These are phyloP conservation scores for Pyrrhura leucotis DNA, from an alignment of 2,797 vertebrate species.

Conservation along the genomic window DNA sequence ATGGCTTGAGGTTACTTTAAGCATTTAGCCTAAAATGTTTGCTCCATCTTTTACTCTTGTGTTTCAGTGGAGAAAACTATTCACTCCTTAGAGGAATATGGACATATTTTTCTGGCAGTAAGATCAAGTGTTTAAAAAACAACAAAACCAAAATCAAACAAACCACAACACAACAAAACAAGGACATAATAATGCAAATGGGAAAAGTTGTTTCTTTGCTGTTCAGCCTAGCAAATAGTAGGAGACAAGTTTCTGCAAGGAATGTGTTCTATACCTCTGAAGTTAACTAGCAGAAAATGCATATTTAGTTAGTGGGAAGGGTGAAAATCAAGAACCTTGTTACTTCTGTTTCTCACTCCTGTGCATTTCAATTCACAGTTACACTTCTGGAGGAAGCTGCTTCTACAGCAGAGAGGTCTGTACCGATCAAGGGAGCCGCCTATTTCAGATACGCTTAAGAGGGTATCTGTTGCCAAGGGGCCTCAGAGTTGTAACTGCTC, in stretches of 20 bases:
- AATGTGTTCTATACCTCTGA: constrained; percentile 46
- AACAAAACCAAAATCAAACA: not conserved
- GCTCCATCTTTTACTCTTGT: not conserved
- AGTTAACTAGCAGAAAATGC: constrained; percentile 74
- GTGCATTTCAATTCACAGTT: constrained; percentile 64
- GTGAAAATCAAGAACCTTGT: constrained; percentile 66
- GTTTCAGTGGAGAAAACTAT: not conserved
- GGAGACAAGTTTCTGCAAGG: constrained; percentile 33
- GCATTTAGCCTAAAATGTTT: not conserved
- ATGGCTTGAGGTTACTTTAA: not conserved
- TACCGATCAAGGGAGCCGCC: constrained; percentile 35
- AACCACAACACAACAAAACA: not conserved
- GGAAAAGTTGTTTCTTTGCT: not conserved
- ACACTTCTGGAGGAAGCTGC: not conserved
- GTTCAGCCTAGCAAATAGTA: not conserved
- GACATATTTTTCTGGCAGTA: not conserved
- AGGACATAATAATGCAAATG: not conserved
- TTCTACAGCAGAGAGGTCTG: constrained; percentile 51
- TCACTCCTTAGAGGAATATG: not conserved
- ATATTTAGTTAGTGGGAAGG: constrained; percentile 69
- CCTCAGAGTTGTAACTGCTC: constrained; percentile 41
- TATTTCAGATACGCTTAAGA: constrained; percentile 46
- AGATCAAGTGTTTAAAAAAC: not conserved
- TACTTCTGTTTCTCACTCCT: constrained; percentile 39
- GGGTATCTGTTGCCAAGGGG: constrained; percentile 57